Evolutionary conservation across 1,140 invertebrate genomes (phyloP), one percentile per base, ranked within the genome.

Genomic region (Pteromalus puparum): DNA sequence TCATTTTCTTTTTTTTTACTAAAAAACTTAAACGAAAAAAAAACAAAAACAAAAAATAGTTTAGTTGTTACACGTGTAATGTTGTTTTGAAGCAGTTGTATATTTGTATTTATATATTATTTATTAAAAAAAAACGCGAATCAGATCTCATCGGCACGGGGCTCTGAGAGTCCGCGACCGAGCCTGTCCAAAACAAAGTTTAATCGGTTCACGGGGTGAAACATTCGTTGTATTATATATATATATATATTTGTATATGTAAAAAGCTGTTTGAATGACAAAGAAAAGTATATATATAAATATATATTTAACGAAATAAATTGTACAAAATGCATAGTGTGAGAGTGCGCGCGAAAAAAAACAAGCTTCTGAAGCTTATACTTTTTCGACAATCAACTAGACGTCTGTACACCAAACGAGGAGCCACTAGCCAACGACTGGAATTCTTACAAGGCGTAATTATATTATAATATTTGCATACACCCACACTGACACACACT

Each of bases 341-440:
- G 72, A 38, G 30, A 74, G 72, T 74, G 72, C 42, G 72, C 42
- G 30, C 28, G 53, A 61, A 61, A 61, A 53, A 53, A 21, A 61
- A 61, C 53, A 61, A 61, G 53, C 53, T 61, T 61, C 4, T 3
- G 4, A 61, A 61, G 72, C 72, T 74, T 34, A 21, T 3, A 61
- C 53, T 34, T 74, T 74, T 74, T 34, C 34, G 72, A 74, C 72
- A 74, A 74, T 42, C 72, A 42, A 74, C 72, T 34, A 42, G 21
- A 74, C 72, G 34, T 74, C 34, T 34, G 72, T 30, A 30, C 28
- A 74, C 72, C 72, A 30, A 15, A 70, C 34, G 34, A 74, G 72
- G 72, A 74, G 72, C 72, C 72, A 74, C 72, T 74, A 26, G 34
- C 72, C 34, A 74, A 74, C 34, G 72, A 74, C 72, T 74, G 72